Conservation (phyloP, 2,113 vertebrate genomes). For the Asarcornis scutulata region DNA sequence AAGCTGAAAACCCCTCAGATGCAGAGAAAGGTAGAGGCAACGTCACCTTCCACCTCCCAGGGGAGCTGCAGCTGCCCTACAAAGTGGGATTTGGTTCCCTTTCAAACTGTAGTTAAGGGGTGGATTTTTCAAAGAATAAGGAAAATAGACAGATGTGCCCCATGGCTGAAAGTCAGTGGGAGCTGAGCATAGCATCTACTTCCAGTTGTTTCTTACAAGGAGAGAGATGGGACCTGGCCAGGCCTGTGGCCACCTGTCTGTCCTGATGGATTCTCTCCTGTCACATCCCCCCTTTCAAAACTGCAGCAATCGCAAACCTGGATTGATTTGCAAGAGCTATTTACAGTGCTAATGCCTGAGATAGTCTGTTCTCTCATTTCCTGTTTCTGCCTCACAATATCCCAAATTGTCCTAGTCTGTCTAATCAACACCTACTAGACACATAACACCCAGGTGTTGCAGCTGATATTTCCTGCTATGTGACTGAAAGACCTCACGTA, state of each 20-base stretch:
- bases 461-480: background rate
- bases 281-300: background rate
- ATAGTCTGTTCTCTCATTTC: background rate
- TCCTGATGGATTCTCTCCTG: background rate
- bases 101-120: background rate
- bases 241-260: background rate
- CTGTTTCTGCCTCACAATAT: background rate
- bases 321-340: background rate
- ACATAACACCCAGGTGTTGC: background rate
- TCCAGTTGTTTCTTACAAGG: background rate
- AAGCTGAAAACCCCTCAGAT: conserved; percentile 82
- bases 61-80: background rate
- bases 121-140: background rate
- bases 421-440: background rate
- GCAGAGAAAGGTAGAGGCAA: conserved; percentile 80
- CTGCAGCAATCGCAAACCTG: background rate
- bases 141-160: background rate
- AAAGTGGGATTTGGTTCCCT: background rate
- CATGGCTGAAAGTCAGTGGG: background rate
- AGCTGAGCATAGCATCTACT: background rate
- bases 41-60: background rate
- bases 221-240: background rate
- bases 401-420: background rate
- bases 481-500: fast-evolving
- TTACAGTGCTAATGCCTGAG: fast-evolving